Percentiles rank a stretch among this genome's conserved stretches.
Evolutionary conservation across 2,888 invertebrate genomes (phyloP).

Genomic region (Antheraea yamamai): DNA sequence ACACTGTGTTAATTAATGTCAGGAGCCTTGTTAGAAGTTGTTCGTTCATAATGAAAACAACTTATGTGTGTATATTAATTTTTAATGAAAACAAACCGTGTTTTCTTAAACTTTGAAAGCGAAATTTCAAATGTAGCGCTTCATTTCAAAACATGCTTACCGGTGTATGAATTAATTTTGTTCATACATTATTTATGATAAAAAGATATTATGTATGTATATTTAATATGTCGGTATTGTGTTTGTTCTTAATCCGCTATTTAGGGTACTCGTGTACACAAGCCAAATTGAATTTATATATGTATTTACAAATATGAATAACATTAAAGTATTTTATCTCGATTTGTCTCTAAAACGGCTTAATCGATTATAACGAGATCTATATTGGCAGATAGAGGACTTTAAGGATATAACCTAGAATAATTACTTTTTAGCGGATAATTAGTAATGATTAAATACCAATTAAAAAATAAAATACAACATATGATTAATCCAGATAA

Average conservation of each 20-base stretch:
- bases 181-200: conserved; percentile 11
- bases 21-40: not conserved
- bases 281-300: not conserved
- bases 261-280: not conserved
- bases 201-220: conserved; percentile 13
- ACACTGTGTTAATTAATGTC: not conserved
- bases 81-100: conserved; percentile 3
- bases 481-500: no score
- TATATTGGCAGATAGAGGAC: no score
- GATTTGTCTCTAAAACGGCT: no score
- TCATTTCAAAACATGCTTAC: not conserved
- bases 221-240: conserved; percentile 6
- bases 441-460: no score
- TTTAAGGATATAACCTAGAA: no score
- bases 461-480: no score
- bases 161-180: not conserved
- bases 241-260: conserved; percentile 5
- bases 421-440: no score
- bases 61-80: not conserved
- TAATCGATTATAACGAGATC: no score
- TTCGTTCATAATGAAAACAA: not conserved
- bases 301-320: no score
- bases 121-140: conserved; percentile 7
- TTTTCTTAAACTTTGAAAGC: not conserved
- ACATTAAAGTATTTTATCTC: no score